These are phyloP conservation scores for Andrena haemorrhoa DNA, from an alignment of 2,888 invertebrate species.

Conservation along the genomic window DNA sequence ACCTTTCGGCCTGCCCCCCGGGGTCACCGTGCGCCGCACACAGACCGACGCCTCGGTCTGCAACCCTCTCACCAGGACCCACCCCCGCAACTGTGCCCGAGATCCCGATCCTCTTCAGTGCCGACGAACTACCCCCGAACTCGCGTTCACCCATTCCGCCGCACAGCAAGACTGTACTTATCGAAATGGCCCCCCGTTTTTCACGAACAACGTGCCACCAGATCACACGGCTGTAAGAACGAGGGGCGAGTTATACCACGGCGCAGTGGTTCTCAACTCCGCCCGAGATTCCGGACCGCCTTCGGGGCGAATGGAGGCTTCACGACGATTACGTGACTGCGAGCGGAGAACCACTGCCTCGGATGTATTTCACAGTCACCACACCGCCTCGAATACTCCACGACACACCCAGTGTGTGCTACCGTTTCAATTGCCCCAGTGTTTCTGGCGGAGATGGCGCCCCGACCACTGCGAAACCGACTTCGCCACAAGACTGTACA, in stretches of 20 bases:
- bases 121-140: neutral
- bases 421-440: neutral
- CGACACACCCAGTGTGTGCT: neutral
- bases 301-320: too few species aligned
- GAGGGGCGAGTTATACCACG: neutral
- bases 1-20: neutral
- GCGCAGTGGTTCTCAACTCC: neutral
- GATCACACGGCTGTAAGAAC: neutral
- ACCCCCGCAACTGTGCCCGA: neutral
- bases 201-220: neutral
- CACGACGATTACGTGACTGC: too few species aligned
- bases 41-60: neutral
- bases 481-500: constrained; percentile 25
- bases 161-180: constrained; percentile 38
- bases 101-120: neutral
- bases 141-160: neutral
- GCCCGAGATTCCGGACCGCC: neutral
- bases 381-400: neutral
- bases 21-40: constrained; percentile 8
- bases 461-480: neutral
- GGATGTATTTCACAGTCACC: neutral
- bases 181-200: neutral
- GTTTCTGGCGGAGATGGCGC: neutral
- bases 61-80: neutral
- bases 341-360: neutral